Base-by-base conservation (phyloP, 2,888 invertebrate genomes). In the Magallana nippona region DNA sequence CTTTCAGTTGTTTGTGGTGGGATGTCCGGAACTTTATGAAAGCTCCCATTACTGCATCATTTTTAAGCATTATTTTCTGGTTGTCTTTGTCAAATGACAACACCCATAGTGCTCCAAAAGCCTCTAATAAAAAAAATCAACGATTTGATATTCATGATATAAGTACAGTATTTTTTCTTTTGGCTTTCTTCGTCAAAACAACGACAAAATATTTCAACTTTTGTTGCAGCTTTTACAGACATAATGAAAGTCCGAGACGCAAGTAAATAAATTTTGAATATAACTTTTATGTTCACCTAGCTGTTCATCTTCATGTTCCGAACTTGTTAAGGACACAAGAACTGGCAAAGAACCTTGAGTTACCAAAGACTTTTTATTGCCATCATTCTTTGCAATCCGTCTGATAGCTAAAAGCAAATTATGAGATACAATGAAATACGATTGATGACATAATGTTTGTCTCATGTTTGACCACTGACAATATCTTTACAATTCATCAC, bases 1-100 rank as follows among this genome's bases (percentile, higher is more conserved):
- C 86, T 56, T 81, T 86, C 11, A 86, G 81, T 32, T 81, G 71
- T 10, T 78, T 57, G 19, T 82, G 78, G 2, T 77, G 62, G 13
- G 86, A 62, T 1, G n/a, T 57, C n/a, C 82, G 80, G 17, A 87
- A 81, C 17, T 82, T 80, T 1, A 81, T 62, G n/a, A 86, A 79
- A 1, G 86, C 79, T 1, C 87, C 81, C 8, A 86, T 60, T 11
- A 87, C 86, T 1, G 85, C 87, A 19, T 87, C 84, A 77, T 87
- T 87, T 22, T 85, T 55, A 17, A 89, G 82, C 80, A 91, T 89
- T 27, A 84, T 82, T 22, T 84, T 78, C 81, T 88, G 88, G 84
- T 89, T 90, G n/a, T 87, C 84, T 15, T 89, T 83, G 78, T 91
- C 89, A 84, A 91, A 91, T 5, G 89, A 87, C 55, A 91, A 82